Evolutionary conservation across 2,888 invertebrate species (phyloP), one percentile per base, ranked within the genome.

Genomic region (Trichogramma evanescens): DNA sequence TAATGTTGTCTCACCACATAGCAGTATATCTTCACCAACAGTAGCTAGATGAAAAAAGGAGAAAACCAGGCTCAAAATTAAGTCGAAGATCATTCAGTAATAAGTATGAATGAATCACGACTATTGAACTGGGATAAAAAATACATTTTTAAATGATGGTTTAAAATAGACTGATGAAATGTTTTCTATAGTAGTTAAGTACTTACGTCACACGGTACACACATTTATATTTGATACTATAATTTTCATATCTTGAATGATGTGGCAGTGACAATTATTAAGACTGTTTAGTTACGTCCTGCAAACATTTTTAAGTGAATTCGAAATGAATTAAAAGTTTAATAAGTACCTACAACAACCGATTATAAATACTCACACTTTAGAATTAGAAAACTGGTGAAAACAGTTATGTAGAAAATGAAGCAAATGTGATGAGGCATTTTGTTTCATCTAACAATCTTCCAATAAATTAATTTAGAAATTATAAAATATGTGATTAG

Each of bases 11-110:
- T 73, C 75, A 6, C 71, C 76, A 1, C 72, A 71, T 61, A 74
- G 71, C 61, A 75, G 70, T 61, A 66, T 72, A 60, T 68, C 75
- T 8, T 75, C 77, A 4, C 73, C 76, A 2, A 73, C 75, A 6
- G 72, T 76, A 54, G 73, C 75, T 54, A 77, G 76, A 74, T 77
- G 73, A 74, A 66, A 68, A 61, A 65, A 62, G 59, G 62, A 61
- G 64, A 64, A 64, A 58, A 64, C 59, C 46, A 62, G 54, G 50
- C 59, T 64, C 41, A 64, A 64, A 50, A 64, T 64, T 52, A 64
- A 62, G 59, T 62, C 64, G 44, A 64, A 58, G 50, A 56, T 64
- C n/a, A 62, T 62, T 49, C 54, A 62, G 42, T 63, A 63, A 55
- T 26, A 45, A 43, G 38, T 56, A 45, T 51, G 54, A 49, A 13